phyloP scores from a whole-genome alignment of 2,797 vertebrate genomes.

The Cynopterus sphinx region DNA sequence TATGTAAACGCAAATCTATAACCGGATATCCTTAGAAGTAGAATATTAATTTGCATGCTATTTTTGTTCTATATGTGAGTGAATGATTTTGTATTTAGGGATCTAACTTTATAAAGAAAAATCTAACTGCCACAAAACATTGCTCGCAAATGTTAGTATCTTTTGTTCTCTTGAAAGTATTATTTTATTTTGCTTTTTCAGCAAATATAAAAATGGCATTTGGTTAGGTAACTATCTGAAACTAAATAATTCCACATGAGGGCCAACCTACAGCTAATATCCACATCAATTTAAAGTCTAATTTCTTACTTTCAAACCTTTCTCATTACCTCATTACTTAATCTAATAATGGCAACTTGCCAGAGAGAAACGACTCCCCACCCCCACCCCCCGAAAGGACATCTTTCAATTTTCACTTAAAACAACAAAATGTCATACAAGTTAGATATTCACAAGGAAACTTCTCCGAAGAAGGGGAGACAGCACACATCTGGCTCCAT shows the following conservation, averaged over 20 bases:
- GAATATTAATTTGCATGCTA: not conserved
- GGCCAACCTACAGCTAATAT: constrained; percentile 62
- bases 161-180: not conserved
- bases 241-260: constrained; percentile 66
- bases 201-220: constrained; percentile 28
- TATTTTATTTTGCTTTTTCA: constrained; percentile 12
- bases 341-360: constrained; percentile 77
- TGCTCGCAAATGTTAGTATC: not conserved
- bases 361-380: constrained; percentile 39
- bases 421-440: constrained; percentile 77
- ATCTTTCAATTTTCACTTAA: constrained; percentile 77
- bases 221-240: constrained; percentile 39
- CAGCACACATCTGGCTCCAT: constrained; percentile 71
- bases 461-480: constrained; percentile 70
- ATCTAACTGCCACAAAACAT: not conserved
- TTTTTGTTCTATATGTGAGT: not conserved
- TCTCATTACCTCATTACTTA: constrained; percentile 83
- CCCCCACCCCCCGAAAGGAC: constrained; percentile 61
- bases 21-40: not conserved
- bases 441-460: constrained; percentile 78
- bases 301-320: constrained; percentile 74
- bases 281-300: constrained; percentile 24
- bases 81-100: not conserved
- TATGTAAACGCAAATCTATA: not conserved
- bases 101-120: not conserved